Conservation (phyloP, 2,113 vertebrate species). For the Apodemus speciosus region DNA sequence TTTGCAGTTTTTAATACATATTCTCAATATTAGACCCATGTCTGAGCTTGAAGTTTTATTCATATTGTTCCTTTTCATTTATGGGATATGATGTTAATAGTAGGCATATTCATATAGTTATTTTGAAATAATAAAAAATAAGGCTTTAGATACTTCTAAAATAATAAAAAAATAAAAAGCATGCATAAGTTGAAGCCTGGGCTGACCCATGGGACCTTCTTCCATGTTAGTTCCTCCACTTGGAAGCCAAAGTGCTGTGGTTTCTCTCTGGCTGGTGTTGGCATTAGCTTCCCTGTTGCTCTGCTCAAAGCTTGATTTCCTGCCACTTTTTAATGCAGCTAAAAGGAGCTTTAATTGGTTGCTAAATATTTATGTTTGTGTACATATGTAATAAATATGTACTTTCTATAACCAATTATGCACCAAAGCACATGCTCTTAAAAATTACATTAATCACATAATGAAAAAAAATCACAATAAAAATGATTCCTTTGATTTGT, state of each 20-base stretch:
- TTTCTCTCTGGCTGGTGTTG: conserved; percentile 2
- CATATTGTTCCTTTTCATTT: conserved; percentile 24
- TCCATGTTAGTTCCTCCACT: not conserved
- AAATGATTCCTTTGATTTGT: not conserved
- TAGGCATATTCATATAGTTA: not conserved
- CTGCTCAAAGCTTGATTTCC: not conserved
- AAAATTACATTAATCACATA: conserved; percentile 34
- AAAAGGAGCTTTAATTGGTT: conserved; percentile 8
- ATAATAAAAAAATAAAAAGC: not conserved
- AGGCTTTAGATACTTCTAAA: conserved; percentile 17
- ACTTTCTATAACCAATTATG: not conserved
- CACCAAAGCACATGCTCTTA: not conserved
- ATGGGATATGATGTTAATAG: not conserved
- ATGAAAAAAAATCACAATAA: conserved; percentile 19
- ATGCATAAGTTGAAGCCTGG: not conserved
- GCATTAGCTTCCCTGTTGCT: not conserved
- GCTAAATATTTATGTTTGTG: not conserved
- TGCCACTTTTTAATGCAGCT: conserved; percentile 12
- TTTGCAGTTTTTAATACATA: conserved; percentile 7
- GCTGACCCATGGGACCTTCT: not conserved
- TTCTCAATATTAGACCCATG: not conserved
- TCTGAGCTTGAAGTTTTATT: not conserved
- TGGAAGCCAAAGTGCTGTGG: not conserved
- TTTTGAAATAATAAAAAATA: conserved; percentile 42
- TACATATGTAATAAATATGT: not conserved